Evolutionary conservation across 2,797 vertebrate genomes (phyloP).

Genomic region (Cynopterus sphinx): DNA sequence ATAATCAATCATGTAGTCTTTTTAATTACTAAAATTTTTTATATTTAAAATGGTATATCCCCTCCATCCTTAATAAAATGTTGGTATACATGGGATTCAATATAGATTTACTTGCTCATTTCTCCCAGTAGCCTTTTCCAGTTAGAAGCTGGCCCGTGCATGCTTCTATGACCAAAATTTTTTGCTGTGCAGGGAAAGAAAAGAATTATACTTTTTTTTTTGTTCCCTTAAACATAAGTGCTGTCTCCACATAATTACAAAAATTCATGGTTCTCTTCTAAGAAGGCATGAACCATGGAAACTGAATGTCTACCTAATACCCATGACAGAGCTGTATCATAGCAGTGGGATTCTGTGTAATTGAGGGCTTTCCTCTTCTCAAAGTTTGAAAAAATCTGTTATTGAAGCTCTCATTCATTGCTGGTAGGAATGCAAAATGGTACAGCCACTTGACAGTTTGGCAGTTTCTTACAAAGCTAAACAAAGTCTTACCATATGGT

Average conservation of each 20-base stretch:
- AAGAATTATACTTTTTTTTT: not conserved
- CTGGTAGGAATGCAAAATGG: not conserved
- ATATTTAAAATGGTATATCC: not conserved
- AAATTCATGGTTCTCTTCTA: slow-evolving; percentile 6
- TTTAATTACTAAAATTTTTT: not conserved
- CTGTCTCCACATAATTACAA: not conserved
- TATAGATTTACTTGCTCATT: not conserved
- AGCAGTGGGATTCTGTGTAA: not conserved
- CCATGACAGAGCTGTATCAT: not conserved
- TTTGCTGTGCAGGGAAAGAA: not conserved
- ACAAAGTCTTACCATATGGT: too few relatives aligned
- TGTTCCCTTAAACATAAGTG: not conserved
- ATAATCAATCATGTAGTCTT: not conserved
- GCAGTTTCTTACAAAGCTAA: too few relatives aligned
- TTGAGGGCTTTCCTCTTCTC: slow-evolving; percentile 30
- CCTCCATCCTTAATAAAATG: not conserved
- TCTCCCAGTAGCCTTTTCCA: not conserved
- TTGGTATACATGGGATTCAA: not conserved
- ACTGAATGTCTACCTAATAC: not conserved
- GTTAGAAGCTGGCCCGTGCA: not conserved
- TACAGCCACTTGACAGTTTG: too few relatives aligned
- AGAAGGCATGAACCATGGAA: not conserved
- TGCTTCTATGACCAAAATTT: not conserved
- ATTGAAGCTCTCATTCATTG: not conserved
- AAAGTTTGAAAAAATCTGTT: not conserved